Conservation (phyloP, 37 sponge, comb jelly and placozoan genomes). For the Haliclona indistincta region DNA sequence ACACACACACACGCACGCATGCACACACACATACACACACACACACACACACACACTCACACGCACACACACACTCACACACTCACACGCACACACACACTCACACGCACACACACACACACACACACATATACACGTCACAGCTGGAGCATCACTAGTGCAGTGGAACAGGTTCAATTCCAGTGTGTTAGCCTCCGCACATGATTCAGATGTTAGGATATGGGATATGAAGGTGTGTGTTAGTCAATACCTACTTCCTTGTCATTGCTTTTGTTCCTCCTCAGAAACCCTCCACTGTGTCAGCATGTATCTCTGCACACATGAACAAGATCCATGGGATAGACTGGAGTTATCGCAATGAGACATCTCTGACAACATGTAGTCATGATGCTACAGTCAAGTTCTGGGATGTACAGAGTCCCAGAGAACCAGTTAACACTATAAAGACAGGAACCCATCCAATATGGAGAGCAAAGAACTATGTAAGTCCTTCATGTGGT, state of each 20-base stretch:
- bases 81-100: slow-evolving; percentile 71
- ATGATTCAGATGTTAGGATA: slow-evolving; percentile 85
- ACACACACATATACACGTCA: slow-evolving; percentile 37
- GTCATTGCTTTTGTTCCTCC: background rate
- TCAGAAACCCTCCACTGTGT: slow-evolving; percentile 67
- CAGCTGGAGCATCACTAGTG: slow-evolving; percentile 90
- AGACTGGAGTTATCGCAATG: slow-evolving; percentile 62
- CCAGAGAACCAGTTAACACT: slow-evolving; percentile 38
- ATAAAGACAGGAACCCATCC: slow-evolving; percentile 65
- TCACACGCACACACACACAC: slow-evolving; percentile 58
- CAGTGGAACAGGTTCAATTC: slow-evolving; percentile 89
- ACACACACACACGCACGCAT: too few relatives aligned
- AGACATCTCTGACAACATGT: slow-evolving; percentile 63
- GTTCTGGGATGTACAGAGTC: slow-evolving; percentile 56
- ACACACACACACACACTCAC: too few relatives aligned
- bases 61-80: slow-evolving; percentile 55
- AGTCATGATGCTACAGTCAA: slow-evolving; percentile 88
- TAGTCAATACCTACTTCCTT: too few relatives aligned
- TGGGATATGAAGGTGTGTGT: slow-evolving; percentile 84
- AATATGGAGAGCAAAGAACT: slow-evolving; percentile 70
- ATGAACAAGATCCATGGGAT: slow-evolving; percentile 73
- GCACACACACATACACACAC: too few relatives aligned
- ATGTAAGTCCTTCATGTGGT: slow-evolving; percentile 27
- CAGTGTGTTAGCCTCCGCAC: slow-evolving; percentile 84
- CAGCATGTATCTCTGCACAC: slow-evolving; percentile 83